Conservation (phyloP, 2,797 vertebrate species). For the Tapirus indicus region DNA sequence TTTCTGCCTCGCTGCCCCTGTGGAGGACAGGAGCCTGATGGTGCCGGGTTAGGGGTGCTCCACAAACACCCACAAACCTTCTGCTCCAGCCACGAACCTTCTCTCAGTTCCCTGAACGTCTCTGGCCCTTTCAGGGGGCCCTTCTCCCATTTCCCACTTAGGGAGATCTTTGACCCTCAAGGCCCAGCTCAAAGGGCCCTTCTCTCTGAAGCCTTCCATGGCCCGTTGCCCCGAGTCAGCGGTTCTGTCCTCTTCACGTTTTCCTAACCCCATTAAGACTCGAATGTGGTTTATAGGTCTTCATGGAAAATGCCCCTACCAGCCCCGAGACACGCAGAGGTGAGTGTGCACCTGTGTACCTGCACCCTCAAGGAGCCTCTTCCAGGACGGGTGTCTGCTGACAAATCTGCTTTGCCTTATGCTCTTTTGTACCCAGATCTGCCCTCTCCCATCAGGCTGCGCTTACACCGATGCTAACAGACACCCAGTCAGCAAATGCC, state of each 20-base stretch:
- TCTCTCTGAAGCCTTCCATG: not conserved
- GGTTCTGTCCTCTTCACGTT: not conserved
- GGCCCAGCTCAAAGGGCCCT: not conserved
- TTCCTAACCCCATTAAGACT: not conserved
- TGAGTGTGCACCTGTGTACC: too few species aligned
- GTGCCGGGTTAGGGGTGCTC: not conserved
- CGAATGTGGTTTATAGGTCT: rapidly evolving
- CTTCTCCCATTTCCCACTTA: too few species aligned
- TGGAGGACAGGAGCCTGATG: not conserved
- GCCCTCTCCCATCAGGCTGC: not conserved
- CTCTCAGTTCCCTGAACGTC: not conserved
- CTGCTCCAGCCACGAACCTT: not conserved
- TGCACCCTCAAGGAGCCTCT: not conserved
- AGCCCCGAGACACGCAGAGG: not conserved
- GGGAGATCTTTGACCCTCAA: not conserved
- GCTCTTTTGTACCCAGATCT: not conserved
- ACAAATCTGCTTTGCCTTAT: not conserved
- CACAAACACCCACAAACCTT: too few species aligned
- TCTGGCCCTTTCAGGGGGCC: not conserved
- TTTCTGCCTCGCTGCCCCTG: not conserved
- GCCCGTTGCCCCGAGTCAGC: too few species aligned
- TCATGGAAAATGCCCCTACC: not conserved
- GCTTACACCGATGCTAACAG: not conserved
- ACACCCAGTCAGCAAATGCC: not conserved
- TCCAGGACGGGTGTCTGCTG: rapidly evolving